phyloP scores from a whole-genome alignment of 2,888 invertebrate genomes.

The Athetis lepigone region DNA sequence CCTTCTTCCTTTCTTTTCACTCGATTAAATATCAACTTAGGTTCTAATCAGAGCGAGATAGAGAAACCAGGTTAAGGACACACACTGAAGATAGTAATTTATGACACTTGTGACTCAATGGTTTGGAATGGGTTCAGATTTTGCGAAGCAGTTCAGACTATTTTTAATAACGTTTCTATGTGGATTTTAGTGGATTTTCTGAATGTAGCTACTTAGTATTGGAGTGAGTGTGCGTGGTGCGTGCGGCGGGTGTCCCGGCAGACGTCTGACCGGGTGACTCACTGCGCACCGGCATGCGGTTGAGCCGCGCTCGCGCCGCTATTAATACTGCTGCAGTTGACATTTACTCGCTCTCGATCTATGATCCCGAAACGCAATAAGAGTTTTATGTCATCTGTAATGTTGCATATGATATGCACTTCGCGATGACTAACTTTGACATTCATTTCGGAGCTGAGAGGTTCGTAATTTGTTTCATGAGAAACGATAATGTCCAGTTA shows the following conservation, averaged over 20 bases:
- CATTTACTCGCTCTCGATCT: slow-evolving; percentile 88
- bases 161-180: not conserved
- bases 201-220: slow-evolving; percentile 26
- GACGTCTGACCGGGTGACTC: slow-evolving; percentile 85
- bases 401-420: slow-evolving; percentile 38
- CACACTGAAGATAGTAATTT: slow-evolving; percentile 4
- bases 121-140: slow-evolving; percentile 21
- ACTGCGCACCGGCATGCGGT: slow-evolving; percentile 78
- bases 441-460: slow-evolving; percentile 9
- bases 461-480: slow-evolving; percentile 12
- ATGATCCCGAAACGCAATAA: slow-evolving; percentile 78
- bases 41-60: not conserved
- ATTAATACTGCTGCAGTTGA: slow-evolving; percentile 88
- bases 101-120: slow-evolving; percentile 21
- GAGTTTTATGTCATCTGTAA: slow-evolving; percentile 66
- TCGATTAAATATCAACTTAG: not conserved
- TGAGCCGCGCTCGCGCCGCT: slow-evolving; percentile 71
- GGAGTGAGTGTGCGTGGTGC: slow-evolving; percentile 67
- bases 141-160: not conserved
- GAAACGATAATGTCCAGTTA: slow-evolving; percentile 1
- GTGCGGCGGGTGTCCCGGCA: slow-evolving; percentile 83
- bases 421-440: slow-evolving; percentile 38
- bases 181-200: slow-evolving; percentile 37
- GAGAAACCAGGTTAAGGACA: slow-evolving; percentile 30
- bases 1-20: not conserved